Conservation (phyloP, 2,113 vertebrate species). For the Oreochromis aureus region DNA sequence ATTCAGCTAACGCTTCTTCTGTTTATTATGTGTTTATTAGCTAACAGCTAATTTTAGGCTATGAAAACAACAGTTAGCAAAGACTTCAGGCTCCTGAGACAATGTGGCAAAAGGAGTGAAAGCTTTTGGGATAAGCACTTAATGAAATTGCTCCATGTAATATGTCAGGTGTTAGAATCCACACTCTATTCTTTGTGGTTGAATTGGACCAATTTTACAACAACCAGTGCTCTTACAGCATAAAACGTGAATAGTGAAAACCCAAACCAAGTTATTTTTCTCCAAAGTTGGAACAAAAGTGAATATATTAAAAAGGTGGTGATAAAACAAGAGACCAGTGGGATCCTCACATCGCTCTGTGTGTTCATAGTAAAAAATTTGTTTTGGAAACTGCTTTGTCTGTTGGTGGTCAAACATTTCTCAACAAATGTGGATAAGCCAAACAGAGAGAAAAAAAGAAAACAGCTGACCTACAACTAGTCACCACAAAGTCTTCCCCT, state of each 20-base stretch:
- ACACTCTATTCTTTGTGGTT: neutral
- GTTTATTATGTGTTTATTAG: constrained; percentile 25
- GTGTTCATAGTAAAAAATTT: neutral
- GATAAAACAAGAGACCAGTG: neutral
- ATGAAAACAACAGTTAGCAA: neutral
- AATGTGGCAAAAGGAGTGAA: neutral
- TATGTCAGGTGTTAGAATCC: neutral
- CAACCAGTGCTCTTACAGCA: neutral
- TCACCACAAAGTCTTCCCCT: neutral
- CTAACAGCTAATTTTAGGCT: neutral
- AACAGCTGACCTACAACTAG: neutral
- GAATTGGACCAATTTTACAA: neutral
- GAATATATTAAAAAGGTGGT: neutral
- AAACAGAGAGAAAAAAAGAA: neutral
- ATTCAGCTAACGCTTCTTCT: neutral
- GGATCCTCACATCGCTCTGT: neutral
- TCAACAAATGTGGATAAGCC: neutral
- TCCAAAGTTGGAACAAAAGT: neutral
- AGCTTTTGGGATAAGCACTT: neutral
- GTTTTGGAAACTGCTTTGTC: neutral
- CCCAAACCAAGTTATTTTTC: neutral
- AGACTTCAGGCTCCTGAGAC: neutral
- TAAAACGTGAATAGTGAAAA: neutral
- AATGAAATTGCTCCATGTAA: neutral
- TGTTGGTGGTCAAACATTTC: neutral